phyloP scores from a whole-genome alignment of 2,113 vertebrate species.

The Calyptomena viridis region DNA sequence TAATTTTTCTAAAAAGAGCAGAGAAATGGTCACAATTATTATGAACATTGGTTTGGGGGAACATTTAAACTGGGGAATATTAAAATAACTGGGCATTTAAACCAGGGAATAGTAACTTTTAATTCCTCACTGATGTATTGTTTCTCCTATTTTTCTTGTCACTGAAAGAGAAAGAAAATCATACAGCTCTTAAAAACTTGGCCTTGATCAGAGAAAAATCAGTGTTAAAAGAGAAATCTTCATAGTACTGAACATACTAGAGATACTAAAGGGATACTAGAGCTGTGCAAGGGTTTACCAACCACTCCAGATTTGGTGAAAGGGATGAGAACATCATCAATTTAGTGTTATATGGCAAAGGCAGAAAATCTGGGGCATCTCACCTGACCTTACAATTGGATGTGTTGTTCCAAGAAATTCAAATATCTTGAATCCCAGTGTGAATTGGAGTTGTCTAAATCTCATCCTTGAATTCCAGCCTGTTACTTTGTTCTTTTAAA shows the following conservation, averaged over 20 bases:
- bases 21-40: background rate
- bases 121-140: background rate
- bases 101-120: background rate
- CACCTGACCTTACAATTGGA: no score
- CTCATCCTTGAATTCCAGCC: background rate
- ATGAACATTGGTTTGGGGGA: background rate
- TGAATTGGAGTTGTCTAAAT: rapidly evolving
- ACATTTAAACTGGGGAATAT: background rate
- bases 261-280: no score
- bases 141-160: background rate
- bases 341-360: background rate
- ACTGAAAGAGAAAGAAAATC: background rate
- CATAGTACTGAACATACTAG: rapidly evolving
- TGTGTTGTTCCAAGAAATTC: background rate
- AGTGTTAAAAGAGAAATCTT: background rate
- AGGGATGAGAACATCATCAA: background rate
- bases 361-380: background rate
- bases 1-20: background rate
- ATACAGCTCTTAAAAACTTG: background rate
- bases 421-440: background rate
- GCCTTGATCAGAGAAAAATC: background rate
- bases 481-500: background rate
- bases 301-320: background rate
- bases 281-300: background rate
- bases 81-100: background rate